These are phyloP conservation scores for Telmatochromis sp. DNA, from an alignment of 2,113 vertebrate genomes.

Conservation along the genomic window DNA sequence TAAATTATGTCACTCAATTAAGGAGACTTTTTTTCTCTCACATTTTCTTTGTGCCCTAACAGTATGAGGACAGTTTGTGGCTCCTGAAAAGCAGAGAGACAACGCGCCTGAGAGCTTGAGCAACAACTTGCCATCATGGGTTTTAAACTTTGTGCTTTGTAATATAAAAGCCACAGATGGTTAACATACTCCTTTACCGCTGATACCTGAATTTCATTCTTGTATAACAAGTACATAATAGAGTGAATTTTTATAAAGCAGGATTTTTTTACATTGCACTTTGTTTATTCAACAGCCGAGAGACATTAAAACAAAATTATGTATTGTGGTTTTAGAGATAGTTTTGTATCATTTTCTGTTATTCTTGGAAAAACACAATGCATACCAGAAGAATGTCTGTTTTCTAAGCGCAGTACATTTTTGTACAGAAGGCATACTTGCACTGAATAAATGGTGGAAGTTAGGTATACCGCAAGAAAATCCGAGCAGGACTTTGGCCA, in stretches of 20 bases:
- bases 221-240: background rate
- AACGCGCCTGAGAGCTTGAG: background rate
- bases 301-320: background rate
- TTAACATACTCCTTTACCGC: background rate
- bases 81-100: background rate
- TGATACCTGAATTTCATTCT: background rate
- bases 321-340: background rate
- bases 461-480: background rate
- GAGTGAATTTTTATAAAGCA: background rate
- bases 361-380: background rate
- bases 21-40: slow-evolving; percentile 32
- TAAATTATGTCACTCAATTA: slow-evolving; percentile 73
- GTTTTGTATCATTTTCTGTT: background rate
- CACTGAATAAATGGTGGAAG: background rate
- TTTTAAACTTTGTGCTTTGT: background rate
- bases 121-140: background rate
- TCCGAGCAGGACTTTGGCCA: background rate
- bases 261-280: background rate
- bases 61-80: background rate
- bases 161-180: background rate
- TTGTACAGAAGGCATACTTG: background rate
- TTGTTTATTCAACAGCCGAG: background rate
- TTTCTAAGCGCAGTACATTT: background rate
- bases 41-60: background rate
- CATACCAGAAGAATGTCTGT: background rate